A percentile compares a stretch with the other conserved stretches of the same genome.
These are phyloP conservation scores for Hylaeus anthracinus DNA, from an alignment of 1,140 invertebrate species.

Conservation along the genomic window DNA sequence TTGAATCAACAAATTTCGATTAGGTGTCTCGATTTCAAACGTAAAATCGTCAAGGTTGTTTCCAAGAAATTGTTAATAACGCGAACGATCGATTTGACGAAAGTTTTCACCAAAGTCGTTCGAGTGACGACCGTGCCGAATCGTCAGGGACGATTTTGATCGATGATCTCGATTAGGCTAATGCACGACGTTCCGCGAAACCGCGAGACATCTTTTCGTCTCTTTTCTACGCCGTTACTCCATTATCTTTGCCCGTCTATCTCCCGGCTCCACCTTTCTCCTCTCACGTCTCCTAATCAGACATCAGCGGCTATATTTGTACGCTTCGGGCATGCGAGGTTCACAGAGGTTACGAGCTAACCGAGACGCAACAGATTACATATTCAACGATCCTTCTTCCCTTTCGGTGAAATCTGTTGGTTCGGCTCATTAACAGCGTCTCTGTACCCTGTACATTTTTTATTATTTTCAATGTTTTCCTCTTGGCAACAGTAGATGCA, in stretches of 20 bases:
- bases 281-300: background rate
- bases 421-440: background rate
- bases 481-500: no score
- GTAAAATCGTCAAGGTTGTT: no score
- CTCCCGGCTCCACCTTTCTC: conserved; percentile 4
- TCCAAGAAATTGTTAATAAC: no score
- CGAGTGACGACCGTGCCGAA: no score
- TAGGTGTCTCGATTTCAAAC: no score
- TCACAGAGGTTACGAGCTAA: background rate
- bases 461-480: background rate
- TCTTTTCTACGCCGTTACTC: conserved; percentile 1
- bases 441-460: background rate
- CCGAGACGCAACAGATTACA: conserved; percentile 2
- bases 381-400: background rate
- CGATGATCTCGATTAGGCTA: background rate
- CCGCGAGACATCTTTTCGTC: background rate
- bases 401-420: background rate
- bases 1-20: no score
- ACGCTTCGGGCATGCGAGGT: background rate
- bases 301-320: conserved; percentile 13
- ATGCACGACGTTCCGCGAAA: background rate
- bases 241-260: background rate
- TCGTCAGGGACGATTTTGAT: background rate
- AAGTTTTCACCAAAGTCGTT: no score
- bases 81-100: no score